Evolutionary conservation across 2,888 invertebrate species (phyloP).

Genomic region (Xestoiulus laeticollis): DNA sequence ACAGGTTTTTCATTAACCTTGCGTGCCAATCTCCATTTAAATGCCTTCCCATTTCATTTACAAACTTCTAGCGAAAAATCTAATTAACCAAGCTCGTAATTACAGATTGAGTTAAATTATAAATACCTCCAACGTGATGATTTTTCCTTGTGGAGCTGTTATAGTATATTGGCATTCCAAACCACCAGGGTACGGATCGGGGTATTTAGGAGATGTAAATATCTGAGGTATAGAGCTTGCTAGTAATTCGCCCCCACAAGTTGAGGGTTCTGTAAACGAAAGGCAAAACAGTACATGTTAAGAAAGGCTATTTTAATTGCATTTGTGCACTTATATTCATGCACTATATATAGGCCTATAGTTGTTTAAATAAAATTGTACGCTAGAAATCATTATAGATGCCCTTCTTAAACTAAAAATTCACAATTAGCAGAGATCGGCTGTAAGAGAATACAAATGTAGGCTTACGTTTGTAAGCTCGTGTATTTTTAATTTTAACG

Average conservation of each 20-base stretch:
- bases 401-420: too few species aligned
- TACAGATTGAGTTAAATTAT: neutral
- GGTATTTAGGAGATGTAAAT: conserved; percentile 90
- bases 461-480: too few species aligned
- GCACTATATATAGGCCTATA: too few species aligned
- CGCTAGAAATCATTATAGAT: too few species aligned
- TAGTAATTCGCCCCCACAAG: conserved; percentile 86
- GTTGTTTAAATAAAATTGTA: too few species aligned
- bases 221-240: conserved; percentile 90
- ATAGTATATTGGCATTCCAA: conserved; percentile 93
- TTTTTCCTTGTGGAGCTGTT: conserved; percentile 87
- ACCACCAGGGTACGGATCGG: conserved; percentile 93
- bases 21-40: neutral
- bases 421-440: too few species aligned
- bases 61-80: neutral
- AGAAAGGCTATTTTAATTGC: too few species aligned
- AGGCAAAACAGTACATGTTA: neutral
- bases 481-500: too few species aligned
- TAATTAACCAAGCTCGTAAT: neutral
- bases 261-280: conserved; percentile 72
- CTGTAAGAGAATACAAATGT: too few species aligned
- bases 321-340: too few species aligned
- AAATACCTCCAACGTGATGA: conserved; percentile 84
- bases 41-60: neutral
- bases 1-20: conserved; percentile 9